Evolutionary conservation across 2,888 invertebrate genomes (phyloP), one percentile per base, ranked within the genome.

Genomic region (Callyntrura sp.): DNA sequence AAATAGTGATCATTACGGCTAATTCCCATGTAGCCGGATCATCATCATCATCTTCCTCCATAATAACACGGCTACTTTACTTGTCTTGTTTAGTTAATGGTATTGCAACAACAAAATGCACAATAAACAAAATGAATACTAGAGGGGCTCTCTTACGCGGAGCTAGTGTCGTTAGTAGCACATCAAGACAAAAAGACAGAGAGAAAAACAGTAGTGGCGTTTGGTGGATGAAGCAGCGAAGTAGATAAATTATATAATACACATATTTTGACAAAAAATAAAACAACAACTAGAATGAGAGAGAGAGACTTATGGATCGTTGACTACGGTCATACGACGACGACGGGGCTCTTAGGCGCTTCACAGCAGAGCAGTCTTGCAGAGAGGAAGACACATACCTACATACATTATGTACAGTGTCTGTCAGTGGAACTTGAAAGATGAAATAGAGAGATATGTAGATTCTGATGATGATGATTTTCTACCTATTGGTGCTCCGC

Each of bases 1-100:
- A 87, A 81, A 87, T 87, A 87, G 86, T 87, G 86, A 87, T 87
- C 86, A 87, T 87, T 87, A 87, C 86, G 81, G 68, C 86, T 87
- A 87, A 87, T 87, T 87, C 86, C 57, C 70, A 81, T 81, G 86
- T 81, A 81, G 86, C 68, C 79, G 86, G 86, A 79, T 87, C 86
- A 81, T 87, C 86, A 81, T 87, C 79, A 20, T 76, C 73, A 51
- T 73, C 76, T 9, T 76, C 28, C 48, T 14, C n/a, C 55, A n/a
- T 76, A 73, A 85, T 85, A 85, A 85, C 57, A 85, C 85, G 20
- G 78, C 85, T 85, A 85, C 85, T 85, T 85, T 78, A 85, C 85
- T 85, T 85, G 85, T 85, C 78, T 85, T 45, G 85, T 85, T 85
- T 76, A 23, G 43, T 65, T 85, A 85, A 85, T 85, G 85, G 76